Evolutionary conservation across 2,888 invertebrate species (phyloP).

Genomic region (Anthophora plumipes): DNA sequence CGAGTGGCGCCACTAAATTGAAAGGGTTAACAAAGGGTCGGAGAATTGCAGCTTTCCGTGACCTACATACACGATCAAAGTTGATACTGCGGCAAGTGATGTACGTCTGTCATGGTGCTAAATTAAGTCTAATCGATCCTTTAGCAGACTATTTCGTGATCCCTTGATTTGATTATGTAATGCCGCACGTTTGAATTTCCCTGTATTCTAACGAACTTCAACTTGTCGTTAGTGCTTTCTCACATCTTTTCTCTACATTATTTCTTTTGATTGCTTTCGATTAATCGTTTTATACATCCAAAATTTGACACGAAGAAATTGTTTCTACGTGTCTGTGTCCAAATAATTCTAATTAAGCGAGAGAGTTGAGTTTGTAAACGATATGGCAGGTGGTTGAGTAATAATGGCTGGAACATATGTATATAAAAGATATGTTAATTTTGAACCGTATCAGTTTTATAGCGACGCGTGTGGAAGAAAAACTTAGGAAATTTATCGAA

Average conservation of each 20-base stretch:
- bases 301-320: background rate
- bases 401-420: background rate
- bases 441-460: background rate
- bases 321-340: background rate
- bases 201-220: too few species aligned
- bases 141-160: conserved; percentile 20
- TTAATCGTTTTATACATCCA: background rate
- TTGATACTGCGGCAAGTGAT: conserved; percentile 32
- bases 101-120: conserved; percentile 24
- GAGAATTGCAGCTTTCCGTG: conserved; percentile 44
- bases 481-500: background rate
- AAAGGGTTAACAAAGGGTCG: conserved; percentile 36
- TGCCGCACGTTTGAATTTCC: background rate
- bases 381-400: background rate
- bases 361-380: background rate
- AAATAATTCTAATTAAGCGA: background rate
- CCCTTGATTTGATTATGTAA: conserved; percentile 28
- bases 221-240: background rate
- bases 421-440: conserved; percentile 2
- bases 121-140: conserved; percentile 51
- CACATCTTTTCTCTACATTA: background rate
- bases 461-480: too few species aligned
- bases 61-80: conserved; percentile 30
- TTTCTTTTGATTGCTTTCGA: background rate
- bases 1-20: conserved; percentile 29